Evolutionary conservation across 2,888 invertebrate species (phyloP).

Genomic region (Listrodromus nycthemerus): DNA sequence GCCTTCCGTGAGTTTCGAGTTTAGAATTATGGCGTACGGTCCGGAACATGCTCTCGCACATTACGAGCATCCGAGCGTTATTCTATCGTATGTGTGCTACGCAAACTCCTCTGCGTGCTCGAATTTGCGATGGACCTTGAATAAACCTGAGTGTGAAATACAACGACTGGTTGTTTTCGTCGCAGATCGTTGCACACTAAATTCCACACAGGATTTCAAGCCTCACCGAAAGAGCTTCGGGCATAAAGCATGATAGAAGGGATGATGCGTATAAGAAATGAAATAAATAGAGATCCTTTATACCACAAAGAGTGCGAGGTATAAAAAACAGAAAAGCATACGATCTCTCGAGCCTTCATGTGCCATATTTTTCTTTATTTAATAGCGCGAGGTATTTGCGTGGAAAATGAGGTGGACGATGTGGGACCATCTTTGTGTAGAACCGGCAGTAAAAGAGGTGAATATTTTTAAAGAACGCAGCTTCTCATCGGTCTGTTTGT

Average conservation of each 20-base stretch:
- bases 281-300: neutral
- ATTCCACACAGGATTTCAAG: slow-evolving; percentile 2
- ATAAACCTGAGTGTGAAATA: neutral
- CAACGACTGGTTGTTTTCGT: neutral
- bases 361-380: neutral
- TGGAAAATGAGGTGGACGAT: neutral
- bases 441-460: neutral
- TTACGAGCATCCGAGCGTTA: slow-evolving; percentile 13
- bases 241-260: neutral
- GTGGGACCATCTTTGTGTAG: slow-evolving; percentile 16
- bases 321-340: neutral
- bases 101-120: neutral
- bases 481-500: slow-evolving; percentile 18
- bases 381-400: neutral
- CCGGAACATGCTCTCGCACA: slow-evolving; percentile 20
- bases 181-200: neutral
- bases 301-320: neutral
- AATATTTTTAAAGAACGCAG: slow-evolving; percentile 12
- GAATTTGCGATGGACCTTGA: neutral
- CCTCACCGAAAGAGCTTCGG: neutral
- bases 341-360: neutral
- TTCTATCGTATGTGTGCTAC: neutral
- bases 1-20: neutral
- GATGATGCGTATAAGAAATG: neutral
- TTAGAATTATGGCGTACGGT: neutral